These are phyloP conservation scores for Drosophila sp. DNA, from an alignment of 1,140 invertebrate genomes.

Conservation along the genomic window DNA sequence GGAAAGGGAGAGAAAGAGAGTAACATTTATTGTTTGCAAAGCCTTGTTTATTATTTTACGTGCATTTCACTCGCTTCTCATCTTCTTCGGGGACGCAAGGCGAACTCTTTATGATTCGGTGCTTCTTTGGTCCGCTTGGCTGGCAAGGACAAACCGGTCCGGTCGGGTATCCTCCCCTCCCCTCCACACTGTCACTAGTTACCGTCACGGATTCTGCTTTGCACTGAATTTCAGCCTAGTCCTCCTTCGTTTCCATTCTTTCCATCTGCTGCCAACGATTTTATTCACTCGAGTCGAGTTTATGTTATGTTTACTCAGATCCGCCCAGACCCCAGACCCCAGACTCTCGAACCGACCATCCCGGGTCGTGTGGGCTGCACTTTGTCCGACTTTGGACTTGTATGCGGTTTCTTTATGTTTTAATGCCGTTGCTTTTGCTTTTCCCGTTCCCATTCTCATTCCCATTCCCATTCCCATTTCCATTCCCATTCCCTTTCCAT, in stretches of 20 bases:
- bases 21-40: constrained; percentile 81
- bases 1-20: constrained; percentile 7
- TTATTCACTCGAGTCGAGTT: constrained; percentile 68
- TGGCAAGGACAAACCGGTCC: constrained; percentile 48
- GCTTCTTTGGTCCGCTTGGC: constrained; percentile 60
- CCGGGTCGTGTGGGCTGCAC: constrained; percentile 43
- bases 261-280: constrained; percentile 59
- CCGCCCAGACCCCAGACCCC: background rate
- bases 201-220: constrained; percentile 39
- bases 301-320: constrained; percentile 63
- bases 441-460: constrained; percentile 3
- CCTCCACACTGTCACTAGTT: constrained; percentile 17
- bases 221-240: constrained; percentile 31
- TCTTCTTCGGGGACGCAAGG: constrained; percentile 27
- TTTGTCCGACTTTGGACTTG: constrained; percentile 56
- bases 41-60: constrained; percentile 84
- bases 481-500: background rate
- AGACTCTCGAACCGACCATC: no score
- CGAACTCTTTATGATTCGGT: constrained; percentile 61
- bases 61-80: constrained; percentile 70
- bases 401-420: constrained; percentile 54
- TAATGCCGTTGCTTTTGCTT: no score
- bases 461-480: background rate
- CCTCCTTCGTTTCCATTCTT: constrained; percentile 37
- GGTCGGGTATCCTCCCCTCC: background rate